Evolutionary conservation across 2,888 invertebrate genomes (phyloP).

Genomic region (Heliconius cydno): DNA sequence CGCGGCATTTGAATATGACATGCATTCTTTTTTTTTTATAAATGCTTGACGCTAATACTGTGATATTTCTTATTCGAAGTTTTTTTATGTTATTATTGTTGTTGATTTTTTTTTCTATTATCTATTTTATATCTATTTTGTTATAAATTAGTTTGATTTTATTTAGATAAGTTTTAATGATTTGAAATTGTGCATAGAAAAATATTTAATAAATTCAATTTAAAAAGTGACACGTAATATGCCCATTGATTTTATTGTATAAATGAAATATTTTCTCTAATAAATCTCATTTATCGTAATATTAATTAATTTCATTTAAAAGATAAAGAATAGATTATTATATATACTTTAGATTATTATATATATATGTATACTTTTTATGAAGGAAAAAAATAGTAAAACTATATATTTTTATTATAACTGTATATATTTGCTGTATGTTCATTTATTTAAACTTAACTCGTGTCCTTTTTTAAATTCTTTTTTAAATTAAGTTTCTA

Average conservation of each 20-base stretch:
- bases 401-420: background rate
- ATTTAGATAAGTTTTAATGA: background rate
- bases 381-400: background rate
- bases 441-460: background rate
- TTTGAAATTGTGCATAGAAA: background rate
- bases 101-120: background rate
- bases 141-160: background rate
- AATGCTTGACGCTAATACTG: background rate
- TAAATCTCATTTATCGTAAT: background rate
- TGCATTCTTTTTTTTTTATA: conserved; percentile 36
- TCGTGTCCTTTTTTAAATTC: background rate
- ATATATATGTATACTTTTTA: too few relatives aligned
- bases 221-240: background rate
- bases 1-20: conserved; percentile 41
- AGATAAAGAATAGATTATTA: background rate
- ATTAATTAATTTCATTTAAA: background rate
- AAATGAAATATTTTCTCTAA: too few relatives aligned
- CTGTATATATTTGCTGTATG: background rate
- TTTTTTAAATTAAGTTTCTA: background rate
- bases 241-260: too few relatives aligned
- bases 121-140: background rate
- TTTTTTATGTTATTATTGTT: conserved; percentile 2
- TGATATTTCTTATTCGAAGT: conserved; percentile 8
- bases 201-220: background rate
- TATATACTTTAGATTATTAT: too few relatives aligned